Base-by-base conservation (phyloP, 2,888 invertebrate genomes). In the Anagyrus pseudococci region DNA sequence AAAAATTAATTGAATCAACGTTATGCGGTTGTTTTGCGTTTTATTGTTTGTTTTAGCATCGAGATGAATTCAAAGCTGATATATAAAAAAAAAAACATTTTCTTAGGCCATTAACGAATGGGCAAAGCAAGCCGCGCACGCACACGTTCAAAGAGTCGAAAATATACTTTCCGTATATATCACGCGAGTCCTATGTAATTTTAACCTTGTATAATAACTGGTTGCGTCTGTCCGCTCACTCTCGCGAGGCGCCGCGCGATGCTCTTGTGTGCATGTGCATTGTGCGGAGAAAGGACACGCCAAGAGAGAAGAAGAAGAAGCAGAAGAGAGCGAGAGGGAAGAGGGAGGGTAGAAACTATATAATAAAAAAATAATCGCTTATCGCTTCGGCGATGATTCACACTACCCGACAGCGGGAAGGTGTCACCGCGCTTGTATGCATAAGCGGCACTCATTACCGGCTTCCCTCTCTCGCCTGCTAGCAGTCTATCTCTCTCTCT, bases 381-480 rank as follows among this genome's bases (percentile, higher is more conserved):
- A 72, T 73, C 71, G 69, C 62, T 53, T 13, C 60, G 58, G 62
- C 70, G 75, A 76, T 76, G 76, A 76, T 74, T 76, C 76, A 76
- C 72, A 65, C 73, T 71, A n/a, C 68, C 59, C 58, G 67, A 71
- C 69, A 70, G 65, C 71, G 69, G 69, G 77, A 78, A 77, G 77
- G 77, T 78, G 77, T 78, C 78, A 74, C 76, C 72, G 67, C 44
- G 70, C 68, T 72, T 71, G 76, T 75, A 75, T 75, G 74, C 75
- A 76, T 76, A 75, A 75, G 71, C 70, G 72, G 71, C 70, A 69
- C 73, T 75, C 74, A 76, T 76, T 77, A 76, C 69, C 63, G 62
- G 3, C 19, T 19, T 17, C 20, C 37, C 49, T 29, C 50, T 13
- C 20, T 2, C 37, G 23, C 25, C 1, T 19, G 13, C 25, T 54